Evolutionary conservation across 2,113 vertebrate species (phyloP), one percentile per base, ranked within the genome.

Genomic region (Willisornis vidua): DNA sequence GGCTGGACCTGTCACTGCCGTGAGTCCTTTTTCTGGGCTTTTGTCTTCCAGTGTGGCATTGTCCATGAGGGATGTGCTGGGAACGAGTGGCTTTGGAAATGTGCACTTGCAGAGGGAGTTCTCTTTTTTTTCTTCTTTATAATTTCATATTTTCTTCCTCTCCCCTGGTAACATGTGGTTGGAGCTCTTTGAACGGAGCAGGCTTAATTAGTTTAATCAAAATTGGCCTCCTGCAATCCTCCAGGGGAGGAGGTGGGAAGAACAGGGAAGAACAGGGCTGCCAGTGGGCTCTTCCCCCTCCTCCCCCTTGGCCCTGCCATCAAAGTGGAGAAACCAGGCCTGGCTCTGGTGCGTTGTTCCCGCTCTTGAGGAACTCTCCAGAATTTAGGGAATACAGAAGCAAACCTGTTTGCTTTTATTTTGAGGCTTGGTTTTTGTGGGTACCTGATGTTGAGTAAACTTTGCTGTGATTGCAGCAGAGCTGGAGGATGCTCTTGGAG

Each of bases 131-230:
- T 45, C 39, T 24, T 13, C 45, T 63, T 89, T 89, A 33, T 23
- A 72, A 73, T 83, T 85, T 71, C 70, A 0, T 73, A 41, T 89
- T 91, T 94, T 80, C 45, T 87, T 72, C 22, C 37, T 74, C 43
- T 94, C 75, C 52, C 77, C 16, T 78, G 85, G 89, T 91, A 96
- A 45, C 74, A 22, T 92, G 94, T 82, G 93, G 85, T 43, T 73
- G 49, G 85, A 84, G 74, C 65, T 86, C 71, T 95, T 94, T 87
- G 94, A 82, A 78, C 0, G 28, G 85, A 95, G 71, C 76, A 70
- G 58, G 84, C 63, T 88, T 95, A 87, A 92, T 94, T 94, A 93
- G 83, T 94, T 94, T 95, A 91, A 97, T 95, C 87, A 93, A 88
- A 96, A 89, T 55, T 90, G 86, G 79, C 78, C 88, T 97, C 68